Evolutionary conservation across 2,888 invertebrate genomes (phyloP).

Genomic region (Drosophila falleni): DNA sequence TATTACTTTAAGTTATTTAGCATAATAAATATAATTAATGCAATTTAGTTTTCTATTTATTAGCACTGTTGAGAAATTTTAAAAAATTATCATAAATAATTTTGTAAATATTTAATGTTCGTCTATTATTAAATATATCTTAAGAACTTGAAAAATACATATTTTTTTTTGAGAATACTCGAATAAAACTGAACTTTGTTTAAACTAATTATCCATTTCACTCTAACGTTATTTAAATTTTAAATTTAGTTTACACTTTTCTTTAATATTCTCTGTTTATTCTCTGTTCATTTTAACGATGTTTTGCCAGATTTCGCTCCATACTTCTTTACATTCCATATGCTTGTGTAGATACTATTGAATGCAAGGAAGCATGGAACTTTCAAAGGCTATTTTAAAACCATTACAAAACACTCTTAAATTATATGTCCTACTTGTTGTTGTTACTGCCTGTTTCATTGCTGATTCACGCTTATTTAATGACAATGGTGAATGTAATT

Average conservation of each 20-base stretch:
- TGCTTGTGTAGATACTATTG: constrained; percentile 85
- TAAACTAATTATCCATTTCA: too few species aligned
- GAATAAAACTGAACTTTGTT: too few species aligned
- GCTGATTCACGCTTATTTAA: constrained; percentile 60
- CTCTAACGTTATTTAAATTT: neutral
- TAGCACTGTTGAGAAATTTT: too few species aligned
- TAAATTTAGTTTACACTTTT: neutral
- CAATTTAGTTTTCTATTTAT: too few species aligned
- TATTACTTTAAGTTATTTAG: too few species aligned
- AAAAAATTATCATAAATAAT: too few species aligned
- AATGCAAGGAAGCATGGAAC: constrained; percentile 87
- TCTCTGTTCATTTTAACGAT: constrained; percentile 27
- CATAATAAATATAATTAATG: too few species aligned
- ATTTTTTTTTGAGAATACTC: too few species aligned
- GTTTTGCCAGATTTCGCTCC: constrained; percentile 85
- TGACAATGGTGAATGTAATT: constrained; percentile 63
- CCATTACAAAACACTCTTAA: constrained; percentile 31
- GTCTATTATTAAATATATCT: too few species aligned
- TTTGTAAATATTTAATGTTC: too few species aligned
- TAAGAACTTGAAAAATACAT: too few species aligned
- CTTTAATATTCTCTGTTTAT: neutral
- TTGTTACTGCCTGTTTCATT: constrained; percentile 10
- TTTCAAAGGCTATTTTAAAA: constrained; percentile 80
- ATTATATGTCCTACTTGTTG: constrained; percentile 26
- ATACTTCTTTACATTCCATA: constrained; percentile 87